Evolutionary conservation across 2,888 invertebrate genomes (phyloP), one percentile per base, ranked within the genome.

Genomic region (Heteropelma amictum): DNA sequence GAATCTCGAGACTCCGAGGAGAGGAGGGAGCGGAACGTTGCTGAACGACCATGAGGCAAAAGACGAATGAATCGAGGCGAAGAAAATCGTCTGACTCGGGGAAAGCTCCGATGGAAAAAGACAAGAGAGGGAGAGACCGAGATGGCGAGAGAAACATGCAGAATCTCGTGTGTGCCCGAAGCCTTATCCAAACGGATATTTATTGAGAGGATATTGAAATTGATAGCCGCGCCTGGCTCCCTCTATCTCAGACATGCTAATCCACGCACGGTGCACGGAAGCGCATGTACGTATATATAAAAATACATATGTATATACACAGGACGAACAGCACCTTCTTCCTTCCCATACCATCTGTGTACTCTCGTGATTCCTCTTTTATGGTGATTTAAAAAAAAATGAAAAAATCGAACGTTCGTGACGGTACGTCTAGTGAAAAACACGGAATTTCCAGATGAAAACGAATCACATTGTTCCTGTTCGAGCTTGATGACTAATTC

Each of bases 151-250:
- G 35, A n/a, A n/a, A 12, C 4, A 1, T 8, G 4, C 4, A 6
- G 12, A 5, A 1, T 60, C 69, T 47, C 61, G 23, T 5, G 14
- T 60, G 28, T 53, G 49, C 53, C 72, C 72, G 72, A 58, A 54
- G 54, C 60, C 60, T 45, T 77, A 81, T n/a, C 84, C 83, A 82
- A 83, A 84, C 82, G 84, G 83, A 84, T 84, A 84, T 84, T 84
- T 84, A 84, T 84, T 82, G 84, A 83, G 81, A 81, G 84, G 82
- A 84, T 84, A 84, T 84, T 84, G 84, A 84, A 84, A 84, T 84
- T 83, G 84, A 84, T 84, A 81, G 84, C 35, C 61, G 80, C 79
- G 51, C 71, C 42, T 53, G 7, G 19, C 61, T 58, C 53, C 42
- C 51, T 61, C 65, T 82, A 82, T 83, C 83, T 84, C 83, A 83